Percentiles rank a stretch among this genome's conserved stretches.
Conservation (phyloP, 2,797 vertebrate genomes). For the Gobionotothen gibberifrons region DNA sequence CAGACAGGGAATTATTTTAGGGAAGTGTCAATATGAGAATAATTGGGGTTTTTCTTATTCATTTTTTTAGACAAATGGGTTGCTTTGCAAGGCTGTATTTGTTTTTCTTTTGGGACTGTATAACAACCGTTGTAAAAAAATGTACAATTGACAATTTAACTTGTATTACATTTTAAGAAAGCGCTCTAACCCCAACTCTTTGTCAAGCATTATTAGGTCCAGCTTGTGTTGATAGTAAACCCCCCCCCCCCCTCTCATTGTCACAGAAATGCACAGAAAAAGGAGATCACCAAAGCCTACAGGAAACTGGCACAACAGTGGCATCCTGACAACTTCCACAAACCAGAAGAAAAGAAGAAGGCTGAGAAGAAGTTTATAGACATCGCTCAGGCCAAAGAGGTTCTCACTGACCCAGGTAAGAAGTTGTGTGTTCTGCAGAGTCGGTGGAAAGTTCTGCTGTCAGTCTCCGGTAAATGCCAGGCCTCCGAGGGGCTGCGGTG, state of each 20-base stretch:
- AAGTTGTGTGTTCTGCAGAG: neutral
- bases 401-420: constrained; percentile 95
- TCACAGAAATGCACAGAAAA: constrained; percentile 94
- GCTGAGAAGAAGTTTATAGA: constrained; percentile 99
- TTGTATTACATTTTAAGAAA: constrained; percentile 14
- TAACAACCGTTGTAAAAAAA: constrained; percentile 2
- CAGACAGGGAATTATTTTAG: neutral
- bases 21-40: neutral
- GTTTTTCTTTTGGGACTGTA: constrained; percentile 15
- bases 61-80: neutral
- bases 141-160: constrained; percentile 1
- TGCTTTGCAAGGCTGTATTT: neutral
- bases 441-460: constrained; percentile 14
- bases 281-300: constrained; percentile 98
- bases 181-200: constrained; percentile 3
- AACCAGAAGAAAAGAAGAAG: constrained; percentile 93
- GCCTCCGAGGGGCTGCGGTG: constrained; percentile 18
- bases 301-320: constrained; percentile 96
- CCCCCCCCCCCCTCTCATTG: neutral
- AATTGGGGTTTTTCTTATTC: neutral
- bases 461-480: constrained; percentile 43
- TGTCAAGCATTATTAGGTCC: constrained; percentile 11
- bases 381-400: constrained; percentile 98
- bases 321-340: constrained; percentile 98
- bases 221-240: constrained; percentile 4